Evolutionary conservation across 2,797 vertebrate genomes (phyloP).

Genomic region (Rhinatrema bivittatum): DNA sequence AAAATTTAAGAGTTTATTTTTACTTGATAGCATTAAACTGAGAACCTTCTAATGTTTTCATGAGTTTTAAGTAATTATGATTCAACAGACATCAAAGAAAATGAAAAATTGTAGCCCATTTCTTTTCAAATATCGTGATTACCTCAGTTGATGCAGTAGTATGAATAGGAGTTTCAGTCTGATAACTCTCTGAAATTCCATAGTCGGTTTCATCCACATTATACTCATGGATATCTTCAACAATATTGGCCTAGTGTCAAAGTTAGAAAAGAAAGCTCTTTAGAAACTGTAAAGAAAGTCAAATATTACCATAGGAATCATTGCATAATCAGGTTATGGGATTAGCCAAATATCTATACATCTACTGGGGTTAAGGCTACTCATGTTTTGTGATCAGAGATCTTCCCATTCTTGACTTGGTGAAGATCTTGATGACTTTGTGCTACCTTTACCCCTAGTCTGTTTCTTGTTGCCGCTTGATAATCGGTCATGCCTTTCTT

Average conservation of each 20-base stretch:
- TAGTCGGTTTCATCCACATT: conserved; percentile 80
- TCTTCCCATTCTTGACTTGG: conserved; percentile 68
- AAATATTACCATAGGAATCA: conserved; percentile 36
- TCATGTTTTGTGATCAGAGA: conserved; percentile 77
- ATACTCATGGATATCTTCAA: conserved; percentile 81
- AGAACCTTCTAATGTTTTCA: too few relatives aligned
- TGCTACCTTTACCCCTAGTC: conserved; percentile 86
- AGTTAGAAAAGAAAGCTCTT: conserved; percentile 34
- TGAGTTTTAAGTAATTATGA: too few relatives aligned
- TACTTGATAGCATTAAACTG: too few relatives aligned
- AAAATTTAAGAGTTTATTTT: too few relatives aligned
- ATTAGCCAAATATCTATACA: conserved; percentile 56
- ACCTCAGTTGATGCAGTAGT: conserved; percentile 81
- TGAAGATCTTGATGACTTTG: conserved; percentile 86
- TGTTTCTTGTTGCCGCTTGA: conserved; percentile 76
- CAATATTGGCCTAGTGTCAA: conserved; percentile 74
- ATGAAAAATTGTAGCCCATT: too few relatives aligned
- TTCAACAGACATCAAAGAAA: too few relatives aligned
- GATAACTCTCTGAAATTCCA: conserved; percentile 71
- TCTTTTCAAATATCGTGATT: too few relatives aligned
- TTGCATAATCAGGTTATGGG: conserved; percentile 42
- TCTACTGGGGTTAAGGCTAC: conserved; percentile 69
- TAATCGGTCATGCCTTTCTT: conserved; percentile 72
- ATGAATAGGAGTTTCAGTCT: conserved; percentile 71
- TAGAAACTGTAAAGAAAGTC: background rate